Evolutionary conservation across 2,797 vertebrate species (phyloP).

Genomic region (Micropoecilia bifurca): DNA sequence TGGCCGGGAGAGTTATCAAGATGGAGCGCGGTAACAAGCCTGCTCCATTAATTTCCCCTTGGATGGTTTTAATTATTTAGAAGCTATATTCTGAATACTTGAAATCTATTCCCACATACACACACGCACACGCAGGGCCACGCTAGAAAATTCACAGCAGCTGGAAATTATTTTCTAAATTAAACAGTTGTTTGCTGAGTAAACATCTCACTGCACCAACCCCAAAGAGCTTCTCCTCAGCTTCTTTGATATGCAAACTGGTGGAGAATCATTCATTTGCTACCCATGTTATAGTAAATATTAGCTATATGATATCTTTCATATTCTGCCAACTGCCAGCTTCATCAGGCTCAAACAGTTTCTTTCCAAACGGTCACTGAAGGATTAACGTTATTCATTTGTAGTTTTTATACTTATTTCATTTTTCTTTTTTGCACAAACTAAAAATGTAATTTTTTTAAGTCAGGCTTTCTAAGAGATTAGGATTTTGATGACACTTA

Average conservation of each 20-base stretch:
- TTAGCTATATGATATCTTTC: conserved; percentile 59
- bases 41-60: conserved; percentile 57
- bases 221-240: conserved; percentile 55
- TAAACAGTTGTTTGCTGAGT: conserved; percentile 73
- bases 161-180: conserved; percentile 76
- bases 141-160: conserved; percentile 59
- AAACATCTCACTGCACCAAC: conserved; percentile 62
- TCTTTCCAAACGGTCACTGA: not conserved
- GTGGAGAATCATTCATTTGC: conserved; percentile 58
- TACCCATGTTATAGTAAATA: conserved; percentile 67
- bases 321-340: conserved; percentile 37
- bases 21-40: conserved; percentile 42
- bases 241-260: conserved; percentile 69
- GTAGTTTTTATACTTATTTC: not conserved
- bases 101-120: conserved; percentile 33
- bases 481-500: not conserved
- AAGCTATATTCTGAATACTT: conserved; percentile 44
- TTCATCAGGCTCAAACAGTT: not conserved
- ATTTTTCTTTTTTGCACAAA: not conserved
- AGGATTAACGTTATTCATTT: not conserved
- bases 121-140: conserved; percentile 13
- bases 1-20: conserved; percentile 46
- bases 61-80: conserved; percentile 69
- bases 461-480: no score
- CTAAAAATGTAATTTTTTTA: no score